Evolutionary conservation across 2,113 vertebrate species (phyloP).

Genomic region (Eidolon helvum): DNA sequence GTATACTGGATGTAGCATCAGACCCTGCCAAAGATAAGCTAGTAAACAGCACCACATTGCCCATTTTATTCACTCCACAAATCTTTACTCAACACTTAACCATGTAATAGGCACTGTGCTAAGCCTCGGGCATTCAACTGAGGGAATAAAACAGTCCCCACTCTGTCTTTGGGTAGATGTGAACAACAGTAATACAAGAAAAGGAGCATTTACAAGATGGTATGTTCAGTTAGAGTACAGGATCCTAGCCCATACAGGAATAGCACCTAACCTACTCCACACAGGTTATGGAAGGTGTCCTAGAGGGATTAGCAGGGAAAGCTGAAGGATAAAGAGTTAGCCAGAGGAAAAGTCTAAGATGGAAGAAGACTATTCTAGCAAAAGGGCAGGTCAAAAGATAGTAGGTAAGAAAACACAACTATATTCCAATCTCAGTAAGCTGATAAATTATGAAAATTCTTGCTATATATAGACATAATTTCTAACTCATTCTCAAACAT

Average conservation of each 20-base stretch:
- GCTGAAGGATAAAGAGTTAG: neutral
- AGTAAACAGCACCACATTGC: neutral
- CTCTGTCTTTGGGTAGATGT: neutral
- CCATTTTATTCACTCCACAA: conserved; percentile 6
- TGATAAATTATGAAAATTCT: too few species aligned
- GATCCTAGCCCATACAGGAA: neutral
- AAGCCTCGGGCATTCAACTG: neutral
- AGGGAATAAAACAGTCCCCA: neutral
- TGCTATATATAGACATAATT: too few species aligned
- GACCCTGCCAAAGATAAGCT: neutral
- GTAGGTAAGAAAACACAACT: too few species aligned
- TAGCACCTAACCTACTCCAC: neutral
- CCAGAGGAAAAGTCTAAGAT: too few species aligned
- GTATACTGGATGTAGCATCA: neutral
- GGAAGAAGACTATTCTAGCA: too few species aligned
- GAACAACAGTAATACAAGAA: neutral
- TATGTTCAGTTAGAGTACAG: neutral
- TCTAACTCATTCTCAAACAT: too few species aligned
- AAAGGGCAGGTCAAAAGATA: too few species aligned
- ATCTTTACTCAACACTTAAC: neutral
- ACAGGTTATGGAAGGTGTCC: neutral
- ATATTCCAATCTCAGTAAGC: too few species aligned
- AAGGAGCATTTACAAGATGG: neutral
- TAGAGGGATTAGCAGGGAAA: neutral
- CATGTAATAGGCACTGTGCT: neutral